Evolutionary conservation across 1,140 invertebrate genomes (phyloP), one percentile per base, ranked within the genome.

Genomic region (Formica selysi): DNA sequence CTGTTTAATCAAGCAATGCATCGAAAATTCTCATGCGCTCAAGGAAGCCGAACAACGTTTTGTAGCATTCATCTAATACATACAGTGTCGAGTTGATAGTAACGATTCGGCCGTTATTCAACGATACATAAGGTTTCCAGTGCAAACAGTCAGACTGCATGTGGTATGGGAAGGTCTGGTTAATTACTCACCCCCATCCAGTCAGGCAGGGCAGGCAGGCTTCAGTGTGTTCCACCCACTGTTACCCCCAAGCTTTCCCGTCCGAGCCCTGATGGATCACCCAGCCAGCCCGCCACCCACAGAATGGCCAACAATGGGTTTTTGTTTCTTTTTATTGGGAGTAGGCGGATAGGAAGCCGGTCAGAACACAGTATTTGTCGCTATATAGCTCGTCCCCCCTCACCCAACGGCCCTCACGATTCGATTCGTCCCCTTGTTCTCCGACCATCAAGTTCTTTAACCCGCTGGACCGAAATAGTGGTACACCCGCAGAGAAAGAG

Each of bases 281-380:
- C 93, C 93, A 86, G 84, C 91, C 91, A 90, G 89, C 91, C 92
- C 93, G 91, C 93, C 93, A 94, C 93, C 93, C 93, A 94, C 93
- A 94, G 93, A 94, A 94, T 93, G 92, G 91, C 93, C 92, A 93
- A 94, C 93, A 94, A 94, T 93, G 86, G 91, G 71, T 93, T 94
- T 94, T 94, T 93, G 93, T 94, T 93, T 94, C 92, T 93, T 93
- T 94, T 94, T 94, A 93, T 94, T 92, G 88, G 87, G 87, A 92
- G 86, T 92, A 92, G 91, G 90, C 87, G 91, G 90, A 91, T 92
- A 91, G 90, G 79, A 92, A 91, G 84, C 90, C 87, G 89, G 78
- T 86, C 90, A 90, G 91, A 91, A 92, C 92, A 92, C 91, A 89
- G 89, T 89, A 91, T 92, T 89, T 90, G 86, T 91, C 87, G 86